Evolutionary conservation across 37 sponge, comb jelly and placozoan genomes (phyloP), one percentile per base, ranked within the genome.

Genomic region (Bolinopsis microptera): DNA sequence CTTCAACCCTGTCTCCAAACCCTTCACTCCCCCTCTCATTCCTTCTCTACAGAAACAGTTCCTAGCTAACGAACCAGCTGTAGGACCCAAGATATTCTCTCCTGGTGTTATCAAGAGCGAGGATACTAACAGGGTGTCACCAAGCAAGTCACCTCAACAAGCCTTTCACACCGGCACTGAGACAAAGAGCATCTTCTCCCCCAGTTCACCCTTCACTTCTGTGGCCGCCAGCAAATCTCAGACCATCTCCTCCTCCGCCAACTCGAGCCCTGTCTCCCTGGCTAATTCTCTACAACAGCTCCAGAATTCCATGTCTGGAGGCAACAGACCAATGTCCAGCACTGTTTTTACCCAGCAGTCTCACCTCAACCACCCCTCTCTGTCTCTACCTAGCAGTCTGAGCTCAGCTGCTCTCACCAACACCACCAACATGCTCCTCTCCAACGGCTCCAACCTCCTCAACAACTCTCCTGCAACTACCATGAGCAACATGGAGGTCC

Each of bases 401-500:
- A 70, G 25, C 28, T 70, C 74, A 22, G 80, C 80, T 32, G 36
- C 21, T 9, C 33, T 77, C 36, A 28, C 35, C 35, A 77, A 77
- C 80, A 28, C 74, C 26, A 28, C 74, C 31, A 77, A 32, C 32
- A 32, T 35, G 35, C 37, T 77, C 36, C 80, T 77, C 3, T 16
- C 18, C 9, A 77, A 77, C 80, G 80, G 36, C 1, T 27, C 80
- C 1, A 32, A 27, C 37, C 80, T 77, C 0, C 80, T 77, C 3
- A 77, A 36, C 32, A 77, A 36, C 35, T 16, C 33, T 31, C 21
- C 80, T 77, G 36, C 33, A 5, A 77, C 33, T 9, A 27, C 32
- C 35, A 77, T 27, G 80, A 77, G 32, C 80, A 77, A 77, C 80
- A 77, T 77, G 80, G 80, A 77, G 33, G 80, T 77, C 0, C 80